Conservation (phyloP, 2,797 vertebrate genomes). For the Galago senegalensis region DNA sequence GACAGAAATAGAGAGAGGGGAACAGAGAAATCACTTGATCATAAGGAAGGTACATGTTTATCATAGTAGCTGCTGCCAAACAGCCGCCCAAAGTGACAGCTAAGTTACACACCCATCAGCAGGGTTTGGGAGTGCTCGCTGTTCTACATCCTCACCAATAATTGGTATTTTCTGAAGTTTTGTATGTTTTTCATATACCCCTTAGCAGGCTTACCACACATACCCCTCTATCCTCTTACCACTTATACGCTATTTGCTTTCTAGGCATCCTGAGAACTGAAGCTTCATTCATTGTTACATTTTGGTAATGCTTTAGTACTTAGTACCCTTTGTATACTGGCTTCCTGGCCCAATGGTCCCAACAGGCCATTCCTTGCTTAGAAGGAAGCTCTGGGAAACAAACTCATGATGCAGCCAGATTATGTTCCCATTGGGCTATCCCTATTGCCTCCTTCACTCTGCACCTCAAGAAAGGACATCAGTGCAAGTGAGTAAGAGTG, state of each 20-base stretch:
- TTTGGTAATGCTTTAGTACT: neutral
- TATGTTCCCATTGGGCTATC: neutral
- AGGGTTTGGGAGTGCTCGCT: rapidly evolving
- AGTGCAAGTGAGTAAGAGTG: neutral
- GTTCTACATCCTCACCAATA: neutral
- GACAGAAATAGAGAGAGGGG: neutral
- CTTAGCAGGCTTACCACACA: neutral
- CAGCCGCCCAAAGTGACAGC: neutral
- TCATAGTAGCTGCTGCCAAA: neutral
- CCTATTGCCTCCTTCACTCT: neutral
- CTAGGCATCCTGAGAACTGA: neutral
- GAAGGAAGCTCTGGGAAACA: neutral
- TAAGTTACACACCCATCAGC: neutral
- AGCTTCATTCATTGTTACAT: neutral
- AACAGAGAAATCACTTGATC: neutral
- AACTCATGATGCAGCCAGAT: neutral
- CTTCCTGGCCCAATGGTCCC: neutral
- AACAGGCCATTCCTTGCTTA: neutral
- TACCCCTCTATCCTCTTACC: neutral
- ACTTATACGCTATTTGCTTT: neutral
- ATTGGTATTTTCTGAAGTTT: neutral
- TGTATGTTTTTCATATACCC: neutral
- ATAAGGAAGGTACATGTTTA: neutral
- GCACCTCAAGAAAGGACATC: neutral
- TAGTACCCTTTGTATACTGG: neutral